Percentiles rank a stretch among this genome's conserved stretches.
phyloP scores from a whole-genome alignment of 2,797 vertebrate genomes.

The Amazona ochrocephala region DNA sequence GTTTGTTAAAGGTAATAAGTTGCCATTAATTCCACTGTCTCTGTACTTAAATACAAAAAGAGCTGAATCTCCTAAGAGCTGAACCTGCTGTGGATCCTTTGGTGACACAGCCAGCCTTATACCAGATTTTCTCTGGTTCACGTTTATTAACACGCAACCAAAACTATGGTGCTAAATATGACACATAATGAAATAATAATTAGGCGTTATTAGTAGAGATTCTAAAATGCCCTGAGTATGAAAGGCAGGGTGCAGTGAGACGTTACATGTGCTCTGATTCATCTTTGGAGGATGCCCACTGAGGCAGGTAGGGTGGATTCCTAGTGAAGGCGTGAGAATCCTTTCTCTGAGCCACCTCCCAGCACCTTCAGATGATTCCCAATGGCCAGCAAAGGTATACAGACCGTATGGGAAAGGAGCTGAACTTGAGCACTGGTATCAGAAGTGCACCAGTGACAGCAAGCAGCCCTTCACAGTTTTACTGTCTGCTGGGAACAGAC shows the following conservation, averaged over 20 bases:
- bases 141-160: not conserved
- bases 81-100: not conserved
- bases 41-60: slow-evolving; percentile 31
- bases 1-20: slow-evolving; percentile 47
- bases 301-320: not conserved
- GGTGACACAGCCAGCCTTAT: not conserved
- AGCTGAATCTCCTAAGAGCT: not conserved
- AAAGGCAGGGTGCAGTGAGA: not conserved
- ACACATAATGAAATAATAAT: not conserved
- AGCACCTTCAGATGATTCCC: not conserved
- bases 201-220: not conserved
- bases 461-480: not conserved
- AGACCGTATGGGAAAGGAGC: not conserved
- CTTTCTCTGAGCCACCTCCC: not conserved
- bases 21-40: slow-evolving; percentile 47
- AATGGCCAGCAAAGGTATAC: fast-evolving
- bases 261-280: not conserved
- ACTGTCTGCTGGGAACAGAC: not conserved
- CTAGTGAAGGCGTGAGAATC: not conserved
- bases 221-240: not conserved
- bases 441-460: not conserved
- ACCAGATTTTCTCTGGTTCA: not conserved
- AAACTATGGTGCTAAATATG: not conserved
- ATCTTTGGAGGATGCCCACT: not conserved
- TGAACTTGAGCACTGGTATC: not conserved